These are phyloP conservation scores for Aspidoscelis tigris DNA, from an alignment of 2,113 vertebrate genomes.

Conservation along the genomic window DNA sequence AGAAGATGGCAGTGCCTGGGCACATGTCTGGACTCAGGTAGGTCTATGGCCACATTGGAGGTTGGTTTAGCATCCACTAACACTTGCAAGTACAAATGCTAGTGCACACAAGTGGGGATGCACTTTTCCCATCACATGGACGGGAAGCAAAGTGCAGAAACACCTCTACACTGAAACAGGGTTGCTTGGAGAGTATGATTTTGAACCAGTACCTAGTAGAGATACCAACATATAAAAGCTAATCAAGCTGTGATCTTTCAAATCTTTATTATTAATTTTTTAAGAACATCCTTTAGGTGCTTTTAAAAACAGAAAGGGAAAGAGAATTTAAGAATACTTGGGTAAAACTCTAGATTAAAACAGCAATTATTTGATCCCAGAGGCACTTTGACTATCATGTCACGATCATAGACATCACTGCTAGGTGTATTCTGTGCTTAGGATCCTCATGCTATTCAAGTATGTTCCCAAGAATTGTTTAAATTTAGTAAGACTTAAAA, in stretches of 20 bases:
- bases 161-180: no score
- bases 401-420: neutral
- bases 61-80: no score
- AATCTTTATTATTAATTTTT: neutral
- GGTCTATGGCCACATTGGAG: no score
- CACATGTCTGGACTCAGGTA: no score
- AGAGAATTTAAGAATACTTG: neutral
- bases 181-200: neutral
- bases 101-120: no score
- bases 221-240: neutral
- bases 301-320: neutral
- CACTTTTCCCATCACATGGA: no score
- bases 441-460: neutral
- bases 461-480: neutral
- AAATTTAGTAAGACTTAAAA: neutral
- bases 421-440: neutral
- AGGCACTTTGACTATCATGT: neutral
- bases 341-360: neutral
- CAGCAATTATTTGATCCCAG: neutral
- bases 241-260: neutral
- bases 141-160: no score
- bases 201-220: neutral
- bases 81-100: no score
- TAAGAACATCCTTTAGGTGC: accelerated
- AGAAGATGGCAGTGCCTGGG: no score